Evolutionary conservation across 2,113 vertebrate genomes (phyloP).

Genomic region (Damaliscus lunatus): DNA sequence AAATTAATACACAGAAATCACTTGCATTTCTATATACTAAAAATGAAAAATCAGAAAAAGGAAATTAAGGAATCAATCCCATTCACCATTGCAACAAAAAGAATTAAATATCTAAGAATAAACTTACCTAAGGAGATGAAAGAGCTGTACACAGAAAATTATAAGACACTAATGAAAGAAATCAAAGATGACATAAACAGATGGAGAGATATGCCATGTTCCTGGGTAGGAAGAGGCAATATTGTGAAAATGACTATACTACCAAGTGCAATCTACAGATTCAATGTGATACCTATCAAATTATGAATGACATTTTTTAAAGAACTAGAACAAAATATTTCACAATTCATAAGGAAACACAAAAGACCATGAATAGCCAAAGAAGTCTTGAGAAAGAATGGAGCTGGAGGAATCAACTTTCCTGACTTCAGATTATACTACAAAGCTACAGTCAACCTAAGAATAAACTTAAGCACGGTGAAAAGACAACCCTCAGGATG

Average conservation of each 20-base stretch:
- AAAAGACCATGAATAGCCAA: not conserved
- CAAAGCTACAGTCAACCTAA: not conserved
- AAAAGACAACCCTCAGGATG: not conserved
- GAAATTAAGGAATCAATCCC: not conserved
- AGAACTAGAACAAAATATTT: not conserved
- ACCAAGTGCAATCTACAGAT: not conserved
- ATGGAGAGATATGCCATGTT: not conserved
- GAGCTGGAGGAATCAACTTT: not conserved
- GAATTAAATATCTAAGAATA: not conserved
- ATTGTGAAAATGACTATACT: not conserved
- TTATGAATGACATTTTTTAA: not conserved
- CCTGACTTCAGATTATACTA: not conserved
- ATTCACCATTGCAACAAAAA: not conserved
- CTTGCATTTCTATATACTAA: not conserved
- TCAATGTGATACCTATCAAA: not conserved
- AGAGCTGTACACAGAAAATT: not conserved
- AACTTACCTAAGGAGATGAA: not conserved
- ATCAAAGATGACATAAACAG: not conserved
- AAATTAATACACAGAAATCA: not conserved
- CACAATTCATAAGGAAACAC: not conserved
- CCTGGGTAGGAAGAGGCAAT: not conserved
- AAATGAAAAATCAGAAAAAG: not conserved
- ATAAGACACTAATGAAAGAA: not conserved
- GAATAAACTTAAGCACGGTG: not conserved
- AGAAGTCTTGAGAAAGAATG: not conserved